Evolutionary conservation across 2,797 vertebrate species (phyloP).

Genomic region (Hipposideros larvatus): DNA sequence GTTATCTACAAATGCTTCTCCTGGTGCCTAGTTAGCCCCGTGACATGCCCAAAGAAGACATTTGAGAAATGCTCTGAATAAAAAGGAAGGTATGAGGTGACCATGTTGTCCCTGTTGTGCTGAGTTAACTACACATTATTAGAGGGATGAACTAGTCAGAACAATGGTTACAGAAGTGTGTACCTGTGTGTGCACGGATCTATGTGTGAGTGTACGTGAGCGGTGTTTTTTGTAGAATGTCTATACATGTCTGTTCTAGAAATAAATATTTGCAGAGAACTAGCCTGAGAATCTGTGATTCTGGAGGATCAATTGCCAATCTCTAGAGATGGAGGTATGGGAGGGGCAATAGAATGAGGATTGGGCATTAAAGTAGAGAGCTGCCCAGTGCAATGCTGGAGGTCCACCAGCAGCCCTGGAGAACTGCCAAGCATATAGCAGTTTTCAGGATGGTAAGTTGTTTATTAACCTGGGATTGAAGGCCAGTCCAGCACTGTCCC

Average conservation of each 20-base stretch:
- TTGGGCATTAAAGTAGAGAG: not conserved
- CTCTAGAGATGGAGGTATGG: fast-evolving
- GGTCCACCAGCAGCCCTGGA: not conserved
- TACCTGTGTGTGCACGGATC: fast-evolving
- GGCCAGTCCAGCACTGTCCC: not conserved
- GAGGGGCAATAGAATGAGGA: not conserved
- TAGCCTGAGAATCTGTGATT: not conserved
- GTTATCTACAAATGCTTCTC: not conserved
- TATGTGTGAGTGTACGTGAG: fast-evolving
- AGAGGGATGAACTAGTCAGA: not conserved
- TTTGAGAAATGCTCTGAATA: not conserved
- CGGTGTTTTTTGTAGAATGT: not conserved
- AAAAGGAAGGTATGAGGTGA: not conserved
- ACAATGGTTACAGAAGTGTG: not conserved
- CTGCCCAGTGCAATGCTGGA: not conserved
- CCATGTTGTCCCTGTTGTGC: not conserved
- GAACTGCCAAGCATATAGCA: not conserved
- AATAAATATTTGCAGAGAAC: not conserved
- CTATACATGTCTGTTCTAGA: not conserved
- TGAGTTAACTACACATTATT: not conserved
- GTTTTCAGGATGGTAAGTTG: conserved; percentile 33
- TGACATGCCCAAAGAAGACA: not conserved
- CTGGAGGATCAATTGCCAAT: not conserved
- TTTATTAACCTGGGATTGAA: conserved; percentile 76
- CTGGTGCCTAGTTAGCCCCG: not conserved